These are phyloP conservation scores for Eupithecia insigniata DNA, from an alignment of 2,888 invertebrate genomes.

Conservation along the genomic window DNA sequence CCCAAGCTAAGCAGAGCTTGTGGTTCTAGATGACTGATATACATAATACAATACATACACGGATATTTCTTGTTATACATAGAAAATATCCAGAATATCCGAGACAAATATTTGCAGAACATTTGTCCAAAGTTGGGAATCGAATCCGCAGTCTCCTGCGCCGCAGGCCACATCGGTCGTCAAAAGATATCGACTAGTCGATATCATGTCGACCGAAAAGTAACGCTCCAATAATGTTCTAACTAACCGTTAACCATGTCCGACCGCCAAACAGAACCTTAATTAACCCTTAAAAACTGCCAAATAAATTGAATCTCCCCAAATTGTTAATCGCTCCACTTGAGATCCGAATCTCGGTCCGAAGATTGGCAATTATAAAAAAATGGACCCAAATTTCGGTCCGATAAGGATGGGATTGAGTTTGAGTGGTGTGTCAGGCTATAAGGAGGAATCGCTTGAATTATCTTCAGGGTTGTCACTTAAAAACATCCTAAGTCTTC, in stretches of 20 bases:
- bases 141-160: too few relatives aligned
- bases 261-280: neutral
- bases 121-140: too few relatives aligned
- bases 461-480: neutral
- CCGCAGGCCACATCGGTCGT: too few relatives aligned
- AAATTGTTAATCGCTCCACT: conserved; percentile 55
- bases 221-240: neutral
- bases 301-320: conserved; percentile 54
- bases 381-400: conserved; percentile 54
- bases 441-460: neutral
- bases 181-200: too few relatives aligned
- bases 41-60: too few relatives aligned
- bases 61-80: too few relatives aligned
- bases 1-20: too few relatives aligned
- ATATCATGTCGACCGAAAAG: too few relatives aligned
- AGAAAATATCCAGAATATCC: too few relatives aligned
- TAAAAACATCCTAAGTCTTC: neutral
- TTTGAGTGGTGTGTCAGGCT: neutral
- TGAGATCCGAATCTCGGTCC: conserved; percentile 43
- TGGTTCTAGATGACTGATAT: too few relatives aligned
- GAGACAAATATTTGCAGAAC: too few relatives aligned
- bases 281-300: conserved; percentile 22
- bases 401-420: neutral
- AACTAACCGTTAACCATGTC: conserved; percentile 4
- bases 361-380: conserved; percentile 73